These are phyloP conservation scores for Prochilodus magdalenae DNA, from an alignment of 2,113 vertebrate species.

Conservation along the genomic window DNA sequence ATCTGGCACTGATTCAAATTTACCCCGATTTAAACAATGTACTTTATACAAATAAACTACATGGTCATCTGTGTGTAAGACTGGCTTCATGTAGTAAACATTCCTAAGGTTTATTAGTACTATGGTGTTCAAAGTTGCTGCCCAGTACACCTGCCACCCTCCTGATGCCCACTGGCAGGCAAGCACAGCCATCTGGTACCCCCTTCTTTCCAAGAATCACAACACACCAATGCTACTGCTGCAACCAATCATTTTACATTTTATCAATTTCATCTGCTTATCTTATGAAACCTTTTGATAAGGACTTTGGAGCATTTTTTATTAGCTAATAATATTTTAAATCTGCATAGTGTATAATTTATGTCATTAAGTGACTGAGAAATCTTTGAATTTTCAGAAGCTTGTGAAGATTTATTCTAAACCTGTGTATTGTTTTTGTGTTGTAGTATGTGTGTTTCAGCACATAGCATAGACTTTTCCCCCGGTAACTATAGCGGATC, in stretches of 20 bases:
- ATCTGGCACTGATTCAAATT: no score
- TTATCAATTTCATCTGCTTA: neutral
- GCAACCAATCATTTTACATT: neutral
- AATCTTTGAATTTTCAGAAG: neutral
- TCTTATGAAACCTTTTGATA: neutral
- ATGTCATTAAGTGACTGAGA: neutral
- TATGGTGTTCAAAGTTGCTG: neutral
- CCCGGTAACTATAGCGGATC: conserved; percentile 65
- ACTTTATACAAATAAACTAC: neutral
- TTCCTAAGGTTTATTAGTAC: conserved; percentile 22
- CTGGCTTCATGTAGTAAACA: neutral
- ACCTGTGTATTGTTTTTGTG: neutral
- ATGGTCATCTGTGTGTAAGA: neutral
- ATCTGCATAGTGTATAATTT: neutral
- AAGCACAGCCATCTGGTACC: conserved; percentile 37
- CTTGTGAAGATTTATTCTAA: no score
- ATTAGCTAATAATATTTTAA: neutral
- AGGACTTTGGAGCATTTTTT: no score
- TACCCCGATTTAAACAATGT: no score
- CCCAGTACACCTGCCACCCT: conserved; percentile 34
- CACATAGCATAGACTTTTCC: conserved; percentile 43
- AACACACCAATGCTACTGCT: conserved; percentile 7
- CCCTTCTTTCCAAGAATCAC: conserved; percentile 36
- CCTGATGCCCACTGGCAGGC: conserved; percentile 11
- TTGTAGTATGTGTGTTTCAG: neutral